These are phyloP conservation scores for Frankliniella intonsa DNA, from an alignment of 2,888 invertebrate species.

Conservation along the genomic window DNA sequence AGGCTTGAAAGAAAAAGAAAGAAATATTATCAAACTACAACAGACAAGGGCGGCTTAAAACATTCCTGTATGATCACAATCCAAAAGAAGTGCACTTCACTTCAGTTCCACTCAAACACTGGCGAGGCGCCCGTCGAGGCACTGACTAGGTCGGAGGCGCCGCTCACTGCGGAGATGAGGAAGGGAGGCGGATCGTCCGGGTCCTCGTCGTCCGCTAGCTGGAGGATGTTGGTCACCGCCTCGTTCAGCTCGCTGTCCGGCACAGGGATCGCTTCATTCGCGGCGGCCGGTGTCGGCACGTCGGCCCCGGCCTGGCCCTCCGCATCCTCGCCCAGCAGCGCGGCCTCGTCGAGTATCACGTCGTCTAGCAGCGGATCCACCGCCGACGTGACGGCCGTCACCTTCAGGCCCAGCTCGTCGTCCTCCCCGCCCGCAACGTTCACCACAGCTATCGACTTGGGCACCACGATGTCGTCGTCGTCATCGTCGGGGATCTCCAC, in stretches of 20 bases:
- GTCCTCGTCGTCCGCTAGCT: background rate
- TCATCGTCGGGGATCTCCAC: background rate
- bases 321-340: too few relatives aligned
- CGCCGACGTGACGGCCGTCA: background rate
- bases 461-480: background rate
- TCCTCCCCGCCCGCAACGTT: background rate
- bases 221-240: background rate
- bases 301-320: too few relatives aligned
- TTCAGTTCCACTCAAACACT: too few relatives aligned
- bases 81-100: too few relatives aligned
- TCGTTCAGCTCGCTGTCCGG: background rate
- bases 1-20: too few relatives aligned
- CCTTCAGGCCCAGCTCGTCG: background rate
- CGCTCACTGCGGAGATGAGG: background rate
- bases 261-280: background rate
- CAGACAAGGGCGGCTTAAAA: too few relatives aligned
- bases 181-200: background rate
- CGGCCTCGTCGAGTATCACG: too few relatives aligned
- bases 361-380: background rate
- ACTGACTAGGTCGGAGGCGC: slow-evolving; percentile 5
- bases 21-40: too few relatives aligned
- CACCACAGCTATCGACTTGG: too few relatives aligned
- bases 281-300: background rate
- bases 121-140: background rate
- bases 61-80: too few relatives aligned